These are phyloP conservation scores for Phocoena sinus DNA, from an alignment of 2,113 vertebrate genomes.

Conservation along the genomic window DNA sequence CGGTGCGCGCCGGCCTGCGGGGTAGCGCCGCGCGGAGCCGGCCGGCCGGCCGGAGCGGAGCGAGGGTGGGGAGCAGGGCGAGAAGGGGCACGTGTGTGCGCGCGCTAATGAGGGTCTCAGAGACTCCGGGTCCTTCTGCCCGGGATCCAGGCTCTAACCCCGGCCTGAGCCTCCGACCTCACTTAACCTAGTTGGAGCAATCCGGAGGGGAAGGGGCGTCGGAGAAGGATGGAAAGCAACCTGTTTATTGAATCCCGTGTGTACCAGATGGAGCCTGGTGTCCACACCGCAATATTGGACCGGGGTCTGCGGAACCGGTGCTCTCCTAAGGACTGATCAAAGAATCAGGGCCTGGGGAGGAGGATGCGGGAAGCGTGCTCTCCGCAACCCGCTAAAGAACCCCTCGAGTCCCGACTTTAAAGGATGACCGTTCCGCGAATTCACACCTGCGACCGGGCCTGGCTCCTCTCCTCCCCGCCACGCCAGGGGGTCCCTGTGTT, in stretches of 20 bases:
- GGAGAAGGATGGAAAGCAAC: background rate
- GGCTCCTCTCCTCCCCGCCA: no score
- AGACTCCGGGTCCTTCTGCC: background rate
- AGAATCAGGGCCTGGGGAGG: background rate
- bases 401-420: background rate
- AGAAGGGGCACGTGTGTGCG: background rate
- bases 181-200: background rate
- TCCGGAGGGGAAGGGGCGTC: background rate
- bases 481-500: fast-evolving
- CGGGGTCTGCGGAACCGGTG: background rate
- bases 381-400: background rate
- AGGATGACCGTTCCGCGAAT: background rate
- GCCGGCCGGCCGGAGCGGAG: background rate
- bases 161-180: background rate
- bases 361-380: fast-evolving
- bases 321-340: background rate
- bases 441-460: fast-evolving
- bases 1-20: background rate
- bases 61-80: background rate
- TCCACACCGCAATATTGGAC: background rate
- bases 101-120: background rate
- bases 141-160: background rate
- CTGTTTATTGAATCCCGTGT: background rate
- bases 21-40: background rate
- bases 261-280: background rate